Percentiles rank a stretch among this genome's conserved stretches.
Conservation (phyloP, 1,140 invertebrate species). For the Augochlora pura region DNA sequence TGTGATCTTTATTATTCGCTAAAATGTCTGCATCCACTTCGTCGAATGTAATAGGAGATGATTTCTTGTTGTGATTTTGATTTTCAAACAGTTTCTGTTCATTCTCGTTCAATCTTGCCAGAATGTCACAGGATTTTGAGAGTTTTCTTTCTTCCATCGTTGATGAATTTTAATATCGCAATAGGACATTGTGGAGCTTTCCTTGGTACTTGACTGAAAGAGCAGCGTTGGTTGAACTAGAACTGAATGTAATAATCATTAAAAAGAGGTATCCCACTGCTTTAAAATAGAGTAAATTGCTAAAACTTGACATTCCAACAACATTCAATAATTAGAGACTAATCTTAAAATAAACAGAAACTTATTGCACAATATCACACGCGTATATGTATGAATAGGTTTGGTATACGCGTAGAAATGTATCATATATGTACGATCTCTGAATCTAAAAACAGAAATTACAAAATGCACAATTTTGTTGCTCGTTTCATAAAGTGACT, state of each 20-base stretch:
- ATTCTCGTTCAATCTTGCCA: conserved; percentile 47
- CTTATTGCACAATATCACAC: conserved; percentile 10
- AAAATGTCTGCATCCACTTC: conserved; percentile 18
- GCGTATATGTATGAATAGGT: too few relatives aligned
- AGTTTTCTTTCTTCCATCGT: conserved; percentile 57
- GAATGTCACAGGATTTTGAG: conserved; percentile 47
- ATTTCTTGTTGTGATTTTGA: conserved; percentile 47
- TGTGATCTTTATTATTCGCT: conserved; percentile 19
- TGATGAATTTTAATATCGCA: conserved; percentile 61
- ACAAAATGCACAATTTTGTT: neutral
- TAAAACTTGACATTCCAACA: neutral
- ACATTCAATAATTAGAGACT: neutral
- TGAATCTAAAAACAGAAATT: conserved; percentile 28
- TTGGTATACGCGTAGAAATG: too few relatives aligned
- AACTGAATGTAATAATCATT: conserved; percentile 34
- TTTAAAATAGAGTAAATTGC: neutral
- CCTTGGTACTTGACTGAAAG: conserved; percentile 68
- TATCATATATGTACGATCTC: neutral
- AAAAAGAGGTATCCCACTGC: too few relatives aligned
- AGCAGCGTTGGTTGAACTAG: conserved; percentile 62
- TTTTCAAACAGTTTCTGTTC: conserved; percentile 43
- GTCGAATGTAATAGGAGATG: conserved; percentile 47
- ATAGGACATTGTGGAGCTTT: conserved; percentile 59
- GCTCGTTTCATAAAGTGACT: neutral
- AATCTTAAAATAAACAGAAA: conserved; percentile 1